A percentile compares a stretch with the other conserved stretches of the same genome.
These are phyloP conservation scores for Hesperia comma DNA, from an alignment of 2,888 invertebrate genomes.

Conservation along the genomic window DNA sequence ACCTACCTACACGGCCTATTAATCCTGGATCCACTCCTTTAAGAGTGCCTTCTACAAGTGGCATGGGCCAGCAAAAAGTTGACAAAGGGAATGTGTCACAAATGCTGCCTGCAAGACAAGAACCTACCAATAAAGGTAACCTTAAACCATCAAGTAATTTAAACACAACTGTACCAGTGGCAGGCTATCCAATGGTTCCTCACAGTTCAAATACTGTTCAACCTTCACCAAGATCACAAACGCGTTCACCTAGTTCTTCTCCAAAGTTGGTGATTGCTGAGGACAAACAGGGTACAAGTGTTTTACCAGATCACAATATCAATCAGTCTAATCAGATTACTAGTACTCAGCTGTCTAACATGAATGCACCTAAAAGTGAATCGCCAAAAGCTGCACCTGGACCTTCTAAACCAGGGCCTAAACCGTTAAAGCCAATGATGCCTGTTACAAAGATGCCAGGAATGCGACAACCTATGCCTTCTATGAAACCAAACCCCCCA, in stretches of 20 bases:
- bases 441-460: constrained; percentile 61
- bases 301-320: constrained; percentile 57
- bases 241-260: constrained; percentile 80
- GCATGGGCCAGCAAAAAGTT: constrained; percentile 64
- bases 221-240: constrained; percentile 74
- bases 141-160: constrained; percentile 55
- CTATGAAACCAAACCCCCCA: constrained; percentile 59
- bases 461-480: constrained; percentile 64
- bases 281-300: constrained; percentile 68
- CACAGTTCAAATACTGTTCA: constrained; percentile 62
- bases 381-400: constrained; percentile 63
- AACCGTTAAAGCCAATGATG: constrained; percentile 62
- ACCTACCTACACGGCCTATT: constrained; percentile 60
- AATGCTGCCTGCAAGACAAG: constrained; percentile 57
- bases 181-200: constrained; percentile 59
- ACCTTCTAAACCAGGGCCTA: constrained; percentile 64
- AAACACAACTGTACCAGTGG: constrained; percentile 56
- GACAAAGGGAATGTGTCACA: constrained; percentile 60
- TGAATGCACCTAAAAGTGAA: constrained; percentile 62
- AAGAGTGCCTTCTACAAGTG: constrained; percentile 65
- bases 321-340: constrained; percentile 76
- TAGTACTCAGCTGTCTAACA: constrained; percentile 67
- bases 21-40: constrained; percentile 57
- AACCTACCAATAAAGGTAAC: constrained; percentile 58
- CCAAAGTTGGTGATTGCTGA: constrained; percentile 81